Evolutionary conservation across 2,888 invertebrate genomes (phyloP).

Genomic region (Amorpha juglandis): DNA sequence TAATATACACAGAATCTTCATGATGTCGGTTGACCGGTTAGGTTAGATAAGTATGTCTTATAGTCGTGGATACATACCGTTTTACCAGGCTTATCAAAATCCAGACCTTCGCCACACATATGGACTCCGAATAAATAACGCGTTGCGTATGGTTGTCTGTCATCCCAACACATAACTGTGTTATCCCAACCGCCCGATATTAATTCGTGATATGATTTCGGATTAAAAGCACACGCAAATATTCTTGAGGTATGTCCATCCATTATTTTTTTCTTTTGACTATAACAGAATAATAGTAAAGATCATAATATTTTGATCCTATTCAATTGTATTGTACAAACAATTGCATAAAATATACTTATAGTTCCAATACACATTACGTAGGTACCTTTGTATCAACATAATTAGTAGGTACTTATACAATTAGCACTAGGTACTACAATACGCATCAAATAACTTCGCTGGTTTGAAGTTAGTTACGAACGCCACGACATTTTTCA

Average conservation of each 20-base stretch:
- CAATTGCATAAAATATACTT: no score
- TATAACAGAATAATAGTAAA: slow-evolving; percentile 47
- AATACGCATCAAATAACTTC: no score
- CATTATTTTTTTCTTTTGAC: slow-evolving; percentile 70
- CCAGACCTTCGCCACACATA: slow-evolving; percentile 87
- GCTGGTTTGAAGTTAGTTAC: no score
- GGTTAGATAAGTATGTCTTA: no score
- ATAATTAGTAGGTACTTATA: no score
- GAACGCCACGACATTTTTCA: no score
- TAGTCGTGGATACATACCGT: slow-evolving; percentile 68
- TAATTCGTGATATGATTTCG: slow-evolving; percentile 86
- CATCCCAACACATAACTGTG: slow-evolving; percentile 87
- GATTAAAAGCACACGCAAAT: slow-evolving; percentile 87
- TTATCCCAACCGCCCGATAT: slow-evolving; percentile 89
- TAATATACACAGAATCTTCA: no score
- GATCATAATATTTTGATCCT: neutral
- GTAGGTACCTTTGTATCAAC: no score
- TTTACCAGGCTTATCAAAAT: slow-evolving; percentile 86
- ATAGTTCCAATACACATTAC: no score
- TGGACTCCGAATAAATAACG: slow-evolving; percentile 85
- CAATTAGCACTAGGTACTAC: no score
- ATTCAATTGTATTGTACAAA: no score
- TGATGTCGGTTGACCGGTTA: no score
- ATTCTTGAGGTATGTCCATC: slow-evolving; percentile 87
- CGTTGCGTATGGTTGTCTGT: slow-evolving; percentile 85